Conservation (phyloP, 1,140 invertebrate genomes). For the Ooceraea biroi region DNA sequence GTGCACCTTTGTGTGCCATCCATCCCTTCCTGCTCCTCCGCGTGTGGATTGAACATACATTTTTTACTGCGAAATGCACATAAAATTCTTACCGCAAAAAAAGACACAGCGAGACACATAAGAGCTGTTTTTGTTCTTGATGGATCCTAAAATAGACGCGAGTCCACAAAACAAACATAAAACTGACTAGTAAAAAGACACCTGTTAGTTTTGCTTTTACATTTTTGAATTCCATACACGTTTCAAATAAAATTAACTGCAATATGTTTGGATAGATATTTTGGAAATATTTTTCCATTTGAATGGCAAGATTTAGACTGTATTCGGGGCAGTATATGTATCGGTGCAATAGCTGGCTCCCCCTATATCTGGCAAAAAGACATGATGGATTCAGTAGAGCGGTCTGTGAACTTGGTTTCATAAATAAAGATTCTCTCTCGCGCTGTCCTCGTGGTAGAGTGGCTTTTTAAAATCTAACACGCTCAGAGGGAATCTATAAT, state of each 20-base stretch:
- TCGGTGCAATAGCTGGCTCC: background rate
- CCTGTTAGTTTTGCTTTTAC: background rate
- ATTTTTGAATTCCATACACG: background rate
- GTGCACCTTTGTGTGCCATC: constrained; percentile 34
- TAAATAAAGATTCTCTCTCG: constrained; percentile 73
- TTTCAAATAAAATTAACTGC: constrained; percentile 21
- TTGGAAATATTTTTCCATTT: constrained; percentile 18
- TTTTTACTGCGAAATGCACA: constrained; percentile 21
- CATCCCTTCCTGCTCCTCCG: background rate
- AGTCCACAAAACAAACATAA: constrained; percentile 18
- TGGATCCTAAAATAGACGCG: constrained; percentile 16
- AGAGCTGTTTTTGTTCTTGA: constrained; percentile 1
- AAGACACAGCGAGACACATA: too few relatives aligned
- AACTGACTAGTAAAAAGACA: constrained; percentile 28
- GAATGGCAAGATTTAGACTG: background rate
- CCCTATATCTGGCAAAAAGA: constrained; percentile 53
- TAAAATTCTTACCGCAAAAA: constrained; percentile 28
- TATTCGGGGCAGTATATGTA: too few relatives aligned
- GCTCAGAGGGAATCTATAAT: constrained; percentile 72
- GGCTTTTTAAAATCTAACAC: constrained; percentile 71
- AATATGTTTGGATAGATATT: too few relatives aligned
- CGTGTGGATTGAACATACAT: background rate
- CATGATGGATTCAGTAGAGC: constrained; percentile 65
- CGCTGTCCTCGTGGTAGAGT: constrained; percentile 61
- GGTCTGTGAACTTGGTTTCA: constrained; percentile 69